Percentiles rank a stretch among this genome's conserved stretches.
phyloP scores from a whole-genome alignment of 2,888 invertebrate genomes.

The Spatulosminthurus flaviceps region DNA sequence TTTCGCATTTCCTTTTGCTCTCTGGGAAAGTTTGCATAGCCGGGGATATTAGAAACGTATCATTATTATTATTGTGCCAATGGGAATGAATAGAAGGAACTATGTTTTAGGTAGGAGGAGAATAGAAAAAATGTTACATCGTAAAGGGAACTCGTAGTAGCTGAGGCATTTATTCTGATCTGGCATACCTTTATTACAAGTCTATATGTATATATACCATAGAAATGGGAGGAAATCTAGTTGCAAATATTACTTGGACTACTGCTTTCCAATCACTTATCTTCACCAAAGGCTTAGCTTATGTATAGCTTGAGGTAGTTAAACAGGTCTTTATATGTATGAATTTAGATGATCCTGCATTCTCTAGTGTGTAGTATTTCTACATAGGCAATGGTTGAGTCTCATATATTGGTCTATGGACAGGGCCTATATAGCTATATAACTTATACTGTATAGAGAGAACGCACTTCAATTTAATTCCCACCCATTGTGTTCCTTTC shows the following conservation, averaged over 20 bases:
- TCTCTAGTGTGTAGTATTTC: no score
- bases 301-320: no score
- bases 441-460: not conserved
- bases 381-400: no score
- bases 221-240: not conserved
- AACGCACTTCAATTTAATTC: constrained; percentile 1
- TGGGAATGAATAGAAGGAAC: no score
- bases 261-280: not conserved
- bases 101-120: not conserved
- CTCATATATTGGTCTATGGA: no score
- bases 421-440: no score
- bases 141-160: not conserved
- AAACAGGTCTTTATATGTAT: no score
- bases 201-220: no score
- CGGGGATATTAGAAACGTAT: no score
- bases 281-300: no score
- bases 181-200: not conserved
- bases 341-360: no score
- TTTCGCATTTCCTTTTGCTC: not conserved
- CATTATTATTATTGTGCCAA: no score
- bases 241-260: not conserved
- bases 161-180: constrained; percentile 1
- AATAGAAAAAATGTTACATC: not conserved
- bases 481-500: constrained; percentile 10
- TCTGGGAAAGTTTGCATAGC: constrained; percentile 10